Evolutionary conservation across 2,113 vertebrate genomes (phyloP), one percentile per base, ranked within the genome.

Genomic region (Pheucticus melanocephalus): DNA sequence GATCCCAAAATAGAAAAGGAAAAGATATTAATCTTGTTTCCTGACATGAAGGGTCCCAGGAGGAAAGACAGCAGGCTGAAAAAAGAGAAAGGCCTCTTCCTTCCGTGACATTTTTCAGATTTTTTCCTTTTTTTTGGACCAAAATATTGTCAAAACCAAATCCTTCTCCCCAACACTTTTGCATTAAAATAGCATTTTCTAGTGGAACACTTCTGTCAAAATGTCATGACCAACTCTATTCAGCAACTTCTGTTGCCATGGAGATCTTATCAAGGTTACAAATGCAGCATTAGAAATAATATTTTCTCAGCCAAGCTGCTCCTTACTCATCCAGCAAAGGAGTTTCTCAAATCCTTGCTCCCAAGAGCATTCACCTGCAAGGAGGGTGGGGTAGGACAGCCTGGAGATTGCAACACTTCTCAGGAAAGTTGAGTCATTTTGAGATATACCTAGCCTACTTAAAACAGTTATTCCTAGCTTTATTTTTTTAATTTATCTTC

Each of bases 181-280:
- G 40, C 51, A 73, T 71, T 81, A 77, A 88, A 88, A 11, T 63
- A 88, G 39, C 42, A 83, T 88, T 92, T 92, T 88, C 76, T 77
- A 81, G 64, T 48, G 45, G 60, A 88, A 92, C 82, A 78, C 27
- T 90, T 42, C 35, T 65, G 51, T 84, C 92, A 94, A 82, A 86
- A 86, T 78, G 37, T 81, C 72, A 83, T 25, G 57, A 70, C 56
- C 64, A 81, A 22, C 64, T n/a, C 71, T 75, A 70, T 53, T 93
- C 75, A 91, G 79, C 51, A 87, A 42, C 47, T 93, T 90, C 66
- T 53, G 87, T 81, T 94, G 88, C 79, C 0, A 0, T 82, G 73
- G 94, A 77, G 71, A 95, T 79, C 28, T 76, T 92, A 50, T 90
- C 79, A 83, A 64, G 79, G 79, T 68, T 90, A 93, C 51, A 95